phyloP scores from a whole-genome alignment of 2,888 invertebrate genomes.

The Nyleta sp. region DNA sequence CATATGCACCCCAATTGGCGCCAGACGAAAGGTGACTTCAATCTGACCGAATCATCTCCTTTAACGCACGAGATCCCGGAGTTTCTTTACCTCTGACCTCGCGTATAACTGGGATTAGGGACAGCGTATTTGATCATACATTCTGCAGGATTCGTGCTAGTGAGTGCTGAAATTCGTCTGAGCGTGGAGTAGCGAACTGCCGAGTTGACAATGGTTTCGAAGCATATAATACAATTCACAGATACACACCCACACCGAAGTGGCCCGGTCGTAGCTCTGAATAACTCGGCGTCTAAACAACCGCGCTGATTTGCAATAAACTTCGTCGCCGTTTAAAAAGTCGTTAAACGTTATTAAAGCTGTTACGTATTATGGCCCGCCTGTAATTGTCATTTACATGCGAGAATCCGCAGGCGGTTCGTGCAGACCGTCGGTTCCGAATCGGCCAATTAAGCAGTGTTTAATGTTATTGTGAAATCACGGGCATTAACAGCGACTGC shows the following conservation, averaged over 20 bases:
- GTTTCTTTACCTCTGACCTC: constrained; percentile 52
- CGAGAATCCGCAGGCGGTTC: constrained; percentile 22
- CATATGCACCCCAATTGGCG: too few species aligned
- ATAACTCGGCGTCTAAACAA: constrained; percentile 25
- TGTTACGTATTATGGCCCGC: constrained; percentile 36
- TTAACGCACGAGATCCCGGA: constrained; percentile 26
- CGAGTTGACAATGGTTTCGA: constrained; percentile 47
- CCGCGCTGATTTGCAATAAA: neutral
- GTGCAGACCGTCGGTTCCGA: constrained; percentile 30
- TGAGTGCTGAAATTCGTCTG: constrained; percentile 47
- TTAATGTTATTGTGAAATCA: constrained; percentile 62
- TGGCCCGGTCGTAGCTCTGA: neutral
- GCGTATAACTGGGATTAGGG: constrained; percentile 44
- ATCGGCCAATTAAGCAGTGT: constrained; percentile 58
- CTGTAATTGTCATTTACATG: constrained; percentile 64
- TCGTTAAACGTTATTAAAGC: constrained; percentile 8
- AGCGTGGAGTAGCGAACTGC: constrained; percentile 31
- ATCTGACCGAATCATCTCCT: constrained; percentile 36
- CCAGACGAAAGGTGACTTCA: too few species aligned
- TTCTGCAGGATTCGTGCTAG: constrained; percentile 65
- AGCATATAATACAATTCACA: constrained; percentile 40
- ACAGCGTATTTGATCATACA: constrained; percentile 63
- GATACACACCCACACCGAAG: constrained; percentile 11
- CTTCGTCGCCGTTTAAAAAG: constrained; percentile 4
- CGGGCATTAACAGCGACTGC: constrained; percentile 51